Evolutionary conservation across 2,888 invertebrate species (phyloP), one percentile per base, ranked within the genome.

Genomic region (Patella ulyssiponensis): DNA sequence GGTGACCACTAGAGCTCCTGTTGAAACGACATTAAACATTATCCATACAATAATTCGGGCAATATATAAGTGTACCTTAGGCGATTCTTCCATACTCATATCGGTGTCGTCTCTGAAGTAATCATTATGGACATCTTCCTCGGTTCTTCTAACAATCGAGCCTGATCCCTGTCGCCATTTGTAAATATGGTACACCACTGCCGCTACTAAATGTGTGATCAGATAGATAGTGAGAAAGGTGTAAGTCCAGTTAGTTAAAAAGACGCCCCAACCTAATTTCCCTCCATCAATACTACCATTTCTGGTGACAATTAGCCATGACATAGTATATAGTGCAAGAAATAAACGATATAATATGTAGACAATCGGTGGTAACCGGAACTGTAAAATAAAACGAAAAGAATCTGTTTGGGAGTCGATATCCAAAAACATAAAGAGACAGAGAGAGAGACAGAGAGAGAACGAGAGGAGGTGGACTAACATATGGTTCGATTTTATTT

Each of bases 221-320:
- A 88, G 77, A 73, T 90, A 87, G 11, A 86, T 44, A 3, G 86
- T 82, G 11, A 90, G 82, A 52, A 88, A 75, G 7, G 86, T 77
- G 80, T 88, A 90, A 15, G 89, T 86, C 90, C 90, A 90, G 80
- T 86, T 88, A n/a, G 90, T 90, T 23, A 90, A 83, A 76, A 85
- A 90, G 14, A 85, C 88, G 14, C 81, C 81, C 82, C 85, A 87
- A 44, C 7, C 44, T 44, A 44, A 44, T 44, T 44, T 44, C 44
- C 44, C 44, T 44, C 44, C 9, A 44, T 44, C 44, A 9, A 44
- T 44, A 44, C 44, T 9, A 44, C 44, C 44, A 44, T 44, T 44
- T 44, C 44, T 44, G 7, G 51, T 78, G 52, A 58, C 64, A 15
- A 33, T 64, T 17, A 77, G 23, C 23, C 12, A 12, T 17, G 64